Evolutionary conservation across 2,888 invertebrate species (phyloP).

Genomic region (Axea sp.): DNA sequence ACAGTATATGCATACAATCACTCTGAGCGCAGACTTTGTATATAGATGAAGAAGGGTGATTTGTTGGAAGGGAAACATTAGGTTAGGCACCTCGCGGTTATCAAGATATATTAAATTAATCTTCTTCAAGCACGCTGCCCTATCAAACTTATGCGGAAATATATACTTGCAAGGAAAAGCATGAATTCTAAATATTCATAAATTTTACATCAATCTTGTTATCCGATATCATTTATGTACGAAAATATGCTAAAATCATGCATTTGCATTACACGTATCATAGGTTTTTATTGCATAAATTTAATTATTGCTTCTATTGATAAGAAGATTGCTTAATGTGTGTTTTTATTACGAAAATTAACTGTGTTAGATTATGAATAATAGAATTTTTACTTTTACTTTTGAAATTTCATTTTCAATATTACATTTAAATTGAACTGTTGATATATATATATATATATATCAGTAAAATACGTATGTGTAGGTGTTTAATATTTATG

Average conservation of each 20-base stretch:
- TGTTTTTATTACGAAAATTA: no score
- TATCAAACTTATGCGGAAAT: slow-evolving; percentile 67
- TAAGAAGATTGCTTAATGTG: no score
- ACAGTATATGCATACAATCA: slow-evolving; percentile 49
- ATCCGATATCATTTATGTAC: slow-evolving; percentile 9
- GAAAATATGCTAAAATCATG: not conserved
- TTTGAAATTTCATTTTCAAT: no score
- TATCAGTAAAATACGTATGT: no score
- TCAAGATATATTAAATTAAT: slow-evolving; percentile 75
- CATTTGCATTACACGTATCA: no score
- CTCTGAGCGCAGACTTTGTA: slow-evolving; percentile 57
- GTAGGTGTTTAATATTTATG: no score
- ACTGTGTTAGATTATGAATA: no score
- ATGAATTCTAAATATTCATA: slow-evolving; percentile 69
- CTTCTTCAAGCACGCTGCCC: slow-evolving; percentile 64
- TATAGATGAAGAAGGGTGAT: slow-evolving; percentile 59
- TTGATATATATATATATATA: no score
- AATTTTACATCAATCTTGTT: slow-evolving; percentile 23
- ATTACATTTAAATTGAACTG: no score
- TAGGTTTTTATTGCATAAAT: no score
- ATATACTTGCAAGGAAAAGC: slow-evolving; percentile 66
- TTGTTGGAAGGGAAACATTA: slow-evolving; percentile 61
- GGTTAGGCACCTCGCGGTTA: slow-evolving; percentile 71
- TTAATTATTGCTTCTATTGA: no score
- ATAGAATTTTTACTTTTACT: no score